Percentiles rank a stretch among this genome's conserved stretches.
These are phyloP conservation scores for Papilio helenus DNA, from an alignment of 1,140 invertebrate species.

Conservation along the genomic window DNA sequence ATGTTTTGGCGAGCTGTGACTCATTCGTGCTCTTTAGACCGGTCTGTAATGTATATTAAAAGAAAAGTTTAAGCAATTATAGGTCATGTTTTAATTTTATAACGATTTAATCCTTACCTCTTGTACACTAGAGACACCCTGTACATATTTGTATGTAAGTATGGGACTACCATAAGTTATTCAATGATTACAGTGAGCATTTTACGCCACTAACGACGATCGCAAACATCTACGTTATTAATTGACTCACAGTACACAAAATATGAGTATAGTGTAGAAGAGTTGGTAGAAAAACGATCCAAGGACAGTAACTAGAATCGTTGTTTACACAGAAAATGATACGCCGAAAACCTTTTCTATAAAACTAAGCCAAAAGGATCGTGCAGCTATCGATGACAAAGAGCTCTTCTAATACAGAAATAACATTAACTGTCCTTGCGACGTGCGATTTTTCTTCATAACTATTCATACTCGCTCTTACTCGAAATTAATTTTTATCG, in stretches of 20 bases:
- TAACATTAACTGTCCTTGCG: background rate
- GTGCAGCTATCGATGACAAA: constrained; percentile 5
- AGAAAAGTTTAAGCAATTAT: background rate
- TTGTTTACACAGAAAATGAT: constrained; percentile 8
- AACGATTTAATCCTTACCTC: too few relatives aligned
- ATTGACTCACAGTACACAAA: background rate
- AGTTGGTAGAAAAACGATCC: background rate
- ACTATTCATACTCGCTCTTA: background rate
- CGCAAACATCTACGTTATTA: background rate
- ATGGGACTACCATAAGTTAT: background rate
- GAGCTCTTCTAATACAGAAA: background rate
- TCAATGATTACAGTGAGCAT: background rate
- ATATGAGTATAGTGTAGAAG: background rate
- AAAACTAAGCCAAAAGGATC: background rate
- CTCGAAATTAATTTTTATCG: too few relatives aligned
- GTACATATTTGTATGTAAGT: background rate
- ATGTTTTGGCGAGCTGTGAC: background rate
- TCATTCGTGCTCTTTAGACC: background rate
- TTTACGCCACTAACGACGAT: background rate
- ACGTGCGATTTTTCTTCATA: background rate
- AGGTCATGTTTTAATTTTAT: too few relatives aligned
- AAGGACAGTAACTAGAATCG: background rate
- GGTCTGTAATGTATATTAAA: background rate
- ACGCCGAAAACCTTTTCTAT: constrained; percentile 5
- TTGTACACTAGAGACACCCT: too few relatives aligned